Percentiles rank a stretch among this genome's conserved stretches.
Evolutionary conservation across 2,797 vertebrate species (phyloP).

Genomic region (Pangasius macronema): DNA sequence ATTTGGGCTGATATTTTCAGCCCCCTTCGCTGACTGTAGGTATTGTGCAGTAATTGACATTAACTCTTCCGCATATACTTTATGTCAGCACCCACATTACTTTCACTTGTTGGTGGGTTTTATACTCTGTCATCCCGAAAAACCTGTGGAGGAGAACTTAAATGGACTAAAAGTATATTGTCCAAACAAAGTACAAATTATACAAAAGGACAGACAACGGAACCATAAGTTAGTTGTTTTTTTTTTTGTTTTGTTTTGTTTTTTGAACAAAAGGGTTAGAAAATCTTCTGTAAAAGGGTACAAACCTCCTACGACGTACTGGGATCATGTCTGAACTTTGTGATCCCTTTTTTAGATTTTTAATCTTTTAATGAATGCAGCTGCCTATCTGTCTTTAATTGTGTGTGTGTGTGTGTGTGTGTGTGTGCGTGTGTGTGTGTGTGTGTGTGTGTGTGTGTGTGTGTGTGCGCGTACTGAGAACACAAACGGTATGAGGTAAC

Average conservation of each 20-base stretch:
- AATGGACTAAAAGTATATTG: not conserved
- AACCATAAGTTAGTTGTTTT: not conserved
- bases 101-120: no score
- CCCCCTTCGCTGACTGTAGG: not conserved
- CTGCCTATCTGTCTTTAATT: no score
- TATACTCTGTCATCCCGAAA: not conserved
- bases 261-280: not conserved
- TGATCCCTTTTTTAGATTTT: no score
- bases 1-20: not conserved
- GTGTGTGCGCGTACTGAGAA: not conserved
- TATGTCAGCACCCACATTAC: no score
- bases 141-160: not conserved
- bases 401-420: no score
- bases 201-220: not conserved
- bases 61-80: no score
- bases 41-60: no score
- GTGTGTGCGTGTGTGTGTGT: no score
- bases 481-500: not conserved
- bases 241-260: not conserved
- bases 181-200: not conserved
- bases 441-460: no score
- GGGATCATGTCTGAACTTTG: no score
- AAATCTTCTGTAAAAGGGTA: not conserved
- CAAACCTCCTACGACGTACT: no score
- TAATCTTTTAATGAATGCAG: no score